Percentiles rank a stretch among this genome's conserved stretches.
phyloP scores from a whole-genome alignment of 2,797 vertebrate species.

The Eospalax fontanierii region DNA sequence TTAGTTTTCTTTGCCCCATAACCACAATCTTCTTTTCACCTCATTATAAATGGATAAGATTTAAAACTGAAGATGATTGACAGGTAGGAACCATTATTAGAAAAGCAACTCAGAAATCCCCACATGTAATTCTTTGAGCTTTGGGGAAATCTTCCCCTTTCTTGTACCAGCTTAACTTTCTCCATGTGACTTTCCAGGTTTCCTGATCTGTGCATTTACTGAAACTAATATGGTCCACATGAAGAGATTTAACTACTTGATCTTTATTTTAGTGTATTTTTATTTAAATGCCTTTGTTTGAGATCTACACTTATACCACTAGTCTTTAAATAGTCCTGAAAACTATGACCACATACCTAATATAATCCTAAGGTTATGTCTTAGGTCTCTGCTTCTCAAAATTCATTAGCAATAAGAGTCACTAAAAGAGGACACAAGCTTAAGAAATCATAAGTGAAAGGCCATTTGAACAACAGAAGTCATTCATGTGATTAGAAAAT shows the following conservation, averaged over 20 bases:
- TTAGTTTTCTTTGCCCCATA: background rate
- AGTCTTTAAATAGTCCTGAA: constrained; percentile 9
- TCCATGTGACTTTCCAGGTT: background rate
- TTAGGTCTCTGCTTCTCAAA: background rate
- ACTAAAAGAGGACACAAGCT: background rate
- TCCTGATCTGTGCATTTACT: background rate
- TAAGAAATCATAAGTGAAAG: background rate
- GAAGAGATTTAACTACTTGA: background rate
- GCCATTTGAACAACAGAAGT: background rate
- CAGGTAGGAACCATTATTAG: background rate
- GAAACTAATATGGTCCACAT: background rate
- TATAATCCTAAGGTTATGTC: background rate
- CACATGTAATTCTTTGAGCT: background rate
- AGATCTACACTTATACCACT: background rate
- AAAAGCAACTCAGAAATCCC: background rate
- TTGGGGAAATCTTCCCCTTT: background rate
- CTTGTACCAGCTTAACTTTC: background rate
- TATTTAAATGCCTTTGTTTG: background rate
- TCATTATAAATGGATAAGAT: background rate
- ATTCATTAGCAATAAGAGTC: background rate
- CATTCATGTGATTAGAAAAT: background rate
- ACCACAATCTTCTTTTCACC: background rate
- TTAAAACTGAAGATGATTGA: background rate
- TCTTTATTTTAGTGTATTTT: background rate
- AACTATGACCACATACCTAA: background rate